These are phyloP conservation scores for Parnassius smintheus DNA, from an alignment of 2,888 invertebrate genomes.

Conservation along the genomic window DNA sequence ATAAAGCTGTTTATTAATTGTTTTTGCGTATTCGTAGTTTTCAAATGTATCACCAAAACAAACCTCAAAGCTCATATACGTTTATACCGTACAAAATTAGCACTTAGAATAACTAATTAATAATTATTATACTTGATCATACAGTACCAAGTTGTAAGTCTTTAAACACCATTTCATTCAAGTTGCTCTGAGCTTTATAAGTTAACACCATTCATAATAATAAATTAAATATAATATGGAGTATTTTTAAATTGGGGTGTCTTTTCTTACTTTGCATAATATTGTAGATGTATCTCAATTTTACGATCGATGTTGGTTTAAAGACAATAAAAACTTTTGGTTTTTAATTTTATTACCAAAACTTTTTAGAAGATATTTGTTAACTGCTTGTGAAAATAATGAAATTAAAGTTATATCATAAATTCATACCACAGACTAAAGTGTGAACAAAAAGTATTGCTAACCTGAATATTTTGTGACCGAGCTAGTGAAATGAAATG, in stretches of 20 bases:
- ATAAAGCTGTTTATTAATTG: no score
- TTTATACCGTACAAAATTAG: slow-evolving; percentile 18
- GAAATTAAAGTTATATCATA: background rate
- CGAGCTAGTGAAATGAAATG: background rate
- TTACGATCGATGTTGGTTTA: slow-evolving; percentile 8
- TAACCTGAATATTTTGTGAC: background rate
- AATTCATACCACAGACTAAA: background rate
- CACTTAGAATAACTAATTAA: background rate
- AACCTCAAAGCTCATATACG: slow-evolving; percentile 6
- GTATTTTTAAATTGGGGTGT: slow-evolving; percentile 9
- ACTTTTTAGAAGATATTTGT: no score
- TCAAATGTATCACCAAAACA: background rate
- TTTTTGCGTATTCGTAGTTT: no score
- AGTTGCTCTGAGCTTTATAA: slow-evolving; percentile 23
- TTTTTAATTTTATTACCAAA: background rate
- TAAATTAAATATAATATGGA: slow-evolving; percentile 3
- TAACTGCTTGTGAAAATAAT: no score
- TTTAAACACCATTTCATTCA: slow-evolving; percentile 25
- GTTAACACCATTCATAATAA: slow-evolving; percentile 19
- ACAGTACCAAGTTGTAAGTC: slow-evolving; percentile 20
- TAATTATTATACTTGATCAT: slow-evolving; percentile 14
- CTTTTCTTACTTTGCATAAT: slow-evolving; percentile 11
- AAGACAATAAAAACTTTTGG: slow-evolving; percentile 14
- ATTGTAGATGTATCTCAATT: slow-evolving; percentile 3
- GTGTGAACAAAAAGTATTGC: background rate